Conservation (phyloP, 2,113 vertebrate species). For the Mobula birostris region DNA sequence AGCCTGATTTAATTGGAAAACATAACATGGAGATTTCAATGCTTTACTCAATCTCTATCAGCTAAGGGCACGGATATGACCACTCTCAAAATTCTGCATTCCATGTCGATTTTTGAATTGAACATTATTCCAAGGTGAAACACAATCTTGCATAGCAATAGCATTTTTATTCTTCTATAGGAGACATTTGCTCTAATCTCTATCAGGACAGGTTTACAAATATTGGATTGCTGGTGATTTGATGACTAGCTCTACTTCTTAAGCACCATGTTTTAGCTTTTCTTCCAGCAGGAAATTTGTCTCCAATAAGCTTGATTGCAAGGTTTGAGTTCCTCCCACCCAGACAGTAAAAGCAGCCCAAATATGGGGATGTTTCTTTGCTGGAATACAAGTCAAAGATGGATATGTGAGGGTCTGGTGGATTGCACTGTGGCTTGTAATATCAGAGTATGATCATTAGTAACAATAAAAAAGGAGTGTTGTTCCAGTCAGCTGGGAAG, state of each 20-base stretch:
- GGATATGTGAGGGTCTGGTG: neutral
- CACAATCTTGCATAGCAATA: neutral
- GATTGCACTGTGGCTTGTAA: neutral
- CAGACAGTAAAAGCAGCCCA: too few relatives aligned
- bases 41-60: neutral
- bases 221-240: too few relatives aligned
- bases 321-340: too few relatives aligned
- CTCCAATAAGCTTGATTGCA: neutral
- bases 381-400: neutral
- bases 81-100: neutral
- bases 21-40: neutral
- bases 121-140: neutral
- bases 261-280: neutral
- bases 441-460: neutral
- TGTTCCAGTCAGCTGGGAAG: neutral
- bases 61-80: neutral
- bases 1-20: neutral
- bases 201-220: too few relatives aligned
- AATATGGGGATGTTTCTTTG: neutral
- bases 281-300: neutral
- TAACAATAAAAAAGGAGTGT: too few relatives aligned
- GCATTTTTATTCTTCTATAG: neutral
- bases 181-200: neutral
- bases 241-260: too few relatives aligned
- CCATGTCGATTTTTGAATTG: neutral